Conservation (phyloP, 2,113 vertebrate genomes). For the Mola mola region DNA sequence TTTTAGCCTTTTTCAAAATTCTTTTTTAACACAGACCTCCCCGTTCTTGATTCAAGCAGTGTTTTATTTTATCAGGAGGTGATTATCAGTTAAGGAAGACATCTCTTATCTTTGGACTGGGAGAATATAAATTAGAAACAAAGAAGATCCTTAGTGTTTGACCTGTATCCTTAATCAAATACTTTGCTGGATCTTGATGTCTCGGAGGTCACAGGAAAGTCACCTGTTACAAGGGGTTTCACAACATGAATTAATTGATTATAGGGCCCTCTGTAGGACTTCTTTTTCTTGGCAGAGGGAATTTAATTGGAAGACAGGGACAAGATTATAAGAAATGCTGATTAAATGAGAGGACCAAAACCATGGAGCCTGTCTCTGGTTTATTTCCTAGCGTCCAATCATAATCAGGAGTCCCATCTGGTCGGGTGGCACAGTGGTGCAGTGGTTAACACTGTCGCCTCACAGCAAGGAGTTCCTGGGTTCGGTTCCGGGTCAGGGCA, state of each 20-base stretch:
- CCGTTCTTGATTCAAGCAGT: slow-evolving; percentile 31
- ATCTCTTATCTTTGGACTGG: slow-evolving; percentile 26
- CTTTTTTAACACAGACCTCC: slow-evolving; percentile 14
- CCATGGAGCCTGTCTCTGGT: slow-evolving; percentile 48
- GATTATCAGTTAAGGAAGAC: slow-evolving; percentile 34
- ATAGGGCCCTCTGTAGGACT: slow-evolving; percentile 40
- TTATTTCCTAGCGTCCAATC: slow-evolving; percentile 66
- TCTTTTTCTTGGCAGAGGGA: slow-evolving; percentile 53
- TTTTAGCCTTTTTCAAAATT: slow-evolving; percentile 5
- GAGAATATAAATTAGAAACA: slow-evolving; percentile 28
- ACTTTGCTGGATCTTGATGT: slow-evolving; percentile 63
- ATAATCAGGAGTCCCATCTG: slow-evolving; percentile 64
- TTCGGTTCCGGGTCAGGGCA: no score
- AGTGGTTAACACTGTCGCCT: slow-evolving; percentile 64
- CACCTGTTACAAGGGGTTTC: slow-evolving; percentile 59
- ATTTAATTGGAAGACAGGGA: slow-evolving; percentile 69
- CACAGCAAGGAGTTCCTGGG: no score
- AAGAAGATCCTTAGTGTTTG: slow-evolving; percentile 41
- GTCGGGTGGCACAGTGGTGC: no score
- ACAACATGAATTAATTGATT: slow-evolving; percentile 69
- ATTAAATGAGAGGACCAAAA: slow-evolving; percentile 70
- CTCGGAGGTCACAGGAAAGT: slow-evolving; percentile 65
- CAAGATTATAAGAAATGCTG: slow-evolving; percentile 73
- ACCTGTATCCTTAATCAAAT: slow-evolving; percentile 57
- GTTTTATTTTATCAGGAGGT: slow-evolving; percentile 45